Evolutionary conservation across 2,113 vertebrate species (phyloP), one percentile per base, ranked within the genome.

Genomic region (Columba janthina): DNA sequence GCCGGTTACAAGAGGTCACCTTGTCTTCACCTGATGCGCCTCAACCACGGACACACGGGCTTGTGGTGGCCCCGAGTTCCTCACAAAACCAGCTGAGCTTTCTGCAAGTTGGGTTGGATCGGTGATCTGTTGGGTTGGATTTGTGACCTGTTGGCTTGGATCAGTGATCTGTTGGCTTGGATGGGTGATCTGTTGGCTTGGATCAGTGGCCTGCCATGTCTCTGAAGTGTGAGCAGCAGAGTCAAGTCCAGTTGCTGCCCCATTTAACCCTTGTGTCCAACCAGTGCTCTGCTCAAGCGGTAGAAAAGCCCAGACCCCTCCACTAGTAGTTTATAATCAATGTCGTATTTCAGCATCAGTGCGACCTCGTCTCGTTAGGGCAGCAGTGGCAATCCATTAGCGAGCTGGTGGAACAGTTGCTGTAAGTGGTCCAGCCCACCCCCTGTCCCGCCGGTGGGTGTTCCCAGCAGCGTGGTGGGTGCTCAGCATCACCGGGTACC

Each of bases 141-240:
- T 16, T 15, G 42, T 17, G 42, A n/a, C n/a, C n/a, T n/a, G n/a
- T n/a, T n/a, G n/a, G n/a, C n/a, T n/a, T n/a, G n/a, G n/a, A n/a
- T n/a, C n/a, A n/a, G n/a, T n/a, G n/a, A 44, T 44, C 42, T 44
- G 42, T 17, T 44, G 42, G 42, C 7, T 44, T 44, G 16, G 42
- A 44, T 44, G 15, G 42, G 42, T 44, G 42, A 44, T 44, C 15
- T 46, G 17, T 18, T 46, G 44, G 44, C 18, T 46, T 46, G 44
- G 44, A 46, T 46, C 18, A 6, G 18, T 9, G 25, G 32, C 14
- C 24, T 9, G 44, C 85, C 15, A 9, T 10, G 2, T 12, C 71
- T 29, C 69, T 5, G n/a, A 11, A 4, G n/a, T 1, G 4, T 3
- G 54, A 22, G 65, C 2, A 10, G 42, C 0, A 24, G 50, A 51